phyloP scores from a whole-genome alignment of 2,113 vertebrate genomes.

The Tragelaphus buxtoni region DNA sequence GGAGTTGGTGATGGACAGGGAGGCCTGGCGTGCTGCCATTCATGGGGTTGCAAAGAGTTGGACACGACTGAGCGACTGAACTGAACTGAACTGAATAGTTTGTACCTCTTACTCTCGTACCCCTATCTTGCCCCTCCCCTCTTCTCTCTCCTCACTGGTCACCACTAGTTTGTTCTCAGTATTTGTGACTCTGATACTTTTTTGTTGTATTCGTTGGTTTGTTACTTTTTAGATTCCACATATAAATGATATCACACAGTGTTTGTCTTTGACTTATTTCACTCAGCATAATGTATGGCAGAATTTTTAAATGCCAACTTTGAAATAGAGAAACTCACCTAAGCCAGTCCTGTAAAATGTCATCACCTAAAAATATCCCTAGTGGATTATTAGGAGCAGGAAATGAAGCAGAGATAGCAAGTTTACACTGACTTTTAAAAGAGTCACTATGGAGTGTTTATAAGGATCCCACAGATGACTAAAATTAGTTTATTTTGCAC shows the following conservation, averaged over 20 bases:
- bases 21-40: too few species aligned
- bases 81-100: neutral
- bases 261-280: neutral
- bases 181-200: neutral
- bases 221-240: neutral
- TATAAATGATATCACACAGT: neutral
- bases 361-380: conserved; percentile 34
- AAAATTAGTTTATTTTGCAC: conserved; percentile 67
- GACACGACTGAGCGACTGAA: too few species aligned
- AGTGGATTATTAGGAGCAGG: neutral
- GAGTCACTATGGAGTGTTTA: conserved; percentile 56
- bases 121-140: neutral
- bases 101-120: neutral
- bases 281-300: neutral
- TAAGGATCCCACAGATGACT: conserved; percentile 62
- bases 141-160: neutral
- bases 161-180: neutral
- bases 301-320: neutral
- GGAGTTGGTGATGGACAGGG: too few species aligned
- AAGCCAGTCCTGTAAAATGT: neutral
- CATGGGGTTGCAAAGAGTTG: too few species aligned
- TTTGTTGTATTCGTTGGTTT: neutral
- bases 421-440: conserved; percentile 34
- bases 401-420: conserved; percentile 51
- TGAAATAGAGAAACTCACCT: neutral